Base-by-base conservation (phyloP, 1,140 invertebrate species). In the Lineus longissimus region DNA sequence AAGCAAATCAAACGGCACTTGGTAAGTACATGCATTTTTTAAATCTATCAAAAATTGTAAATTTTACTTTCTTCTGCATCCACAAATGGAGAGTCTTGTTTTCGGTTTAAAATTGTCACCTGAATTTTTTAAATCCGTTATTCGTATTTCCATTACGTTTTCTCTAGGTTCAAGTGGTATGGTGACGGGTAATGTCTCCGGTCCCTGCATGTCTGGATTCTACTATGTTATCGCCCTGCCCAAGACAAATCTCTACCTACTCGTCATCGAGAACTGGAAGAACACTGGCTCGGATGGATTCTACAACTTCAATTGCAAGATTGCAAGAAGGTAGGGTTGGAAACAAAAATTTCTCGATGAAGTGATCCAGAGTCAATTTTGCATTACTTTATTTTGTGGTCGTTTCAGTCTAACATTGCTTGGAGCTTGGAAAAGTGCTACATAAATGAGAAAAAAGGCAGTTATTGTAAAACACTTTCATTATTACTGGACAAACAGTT, bases 221-320 rank as follows among this genome's bases (percentile, higher is more conserved):
- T 83, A 83, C 66, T 83, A 83, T 68, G 80, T 83, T 1, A 82
- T 78, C 7, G 73, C 77, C 2, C 64, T 83, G 43, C 80, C 79
- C 23, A 80, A 78, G 51, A 83, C 82, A 7, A 83, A 83, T 61
- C 70, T 83, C 0, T 83, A 82, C 62, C 70, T 83, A 15, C 68
- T 83, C 31, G 80, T 82, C n/a, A 82, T 83, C 60, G 81, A 83
- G 63, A 76, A 83, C 72, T 82, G 77, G 74, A 75, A 74, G 40
- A 71, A 73, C 51, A 74, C 75, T 54, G 74, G 68, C 59, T 69
- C 73, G 36, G 71, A 71, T 15, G 59, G 76, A n/a, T 81, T 82
- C 68, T 83, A 78, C 65, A 82, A 83, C 61, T 83, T 83, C 70
- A 82, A 83, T 65, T 83, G 82, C 67, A 76, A 73, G 67, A 82